Conservation (phyloP, 1,140 invertebrate species). For the Linepithema humile region DNA sequence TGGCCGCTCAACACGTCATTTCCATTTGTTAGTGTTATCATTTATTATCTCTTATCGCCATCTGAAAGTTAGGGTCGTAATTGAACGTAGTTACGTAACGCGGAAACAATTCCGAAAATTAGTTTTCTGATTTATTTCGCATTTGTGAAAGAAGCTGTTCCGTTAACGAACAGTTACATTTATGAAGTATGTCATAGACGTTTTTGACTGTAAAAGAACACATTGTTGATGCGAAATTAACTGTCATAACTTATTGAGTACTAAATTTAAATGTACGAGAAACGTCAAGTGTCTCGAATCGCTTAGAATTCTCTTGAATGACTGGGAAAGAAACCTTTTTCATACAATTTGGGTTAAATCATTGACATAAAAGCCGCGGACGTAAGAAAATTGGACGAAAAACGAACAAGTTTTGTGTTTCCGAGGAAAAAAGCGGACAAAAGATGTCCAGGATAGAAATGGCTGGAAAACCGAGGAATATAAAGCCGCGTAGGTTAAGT, state of each 20-base stretch:
- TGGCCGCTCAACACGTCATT: neutral
- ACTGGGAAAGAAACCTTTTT: neutral
- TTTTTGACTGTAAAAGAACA: neutral
- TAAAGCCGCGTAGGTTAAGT: constrained; percentile 11
- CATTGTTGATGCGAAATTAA: too few relatives aligned
- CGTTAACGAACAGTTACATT: neutral
- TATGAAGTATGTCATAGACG: neutral
- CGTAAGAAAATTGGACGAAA: too few relatives aligned
- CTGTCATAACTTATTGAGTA: too few relatives aligned
- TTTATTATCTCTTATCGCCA: neutral
- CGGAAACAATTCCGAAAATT: neutral
- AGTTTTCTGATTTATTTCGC: neutral
- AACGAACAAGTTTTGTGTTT: too few relatives aligned
- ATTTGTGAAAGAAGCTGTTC: neutral
- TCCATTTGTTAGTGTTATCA: neutral
- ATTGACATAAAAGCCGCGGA: neutral
- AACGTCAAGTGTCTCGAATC: neutral
- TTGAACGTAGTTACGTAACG: neutral
- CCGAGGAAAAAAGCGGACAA: neutral
- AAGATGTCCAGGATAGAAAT: neutral
- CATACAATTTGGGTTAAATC: neutral
- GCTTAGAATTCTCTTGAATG: neutral
- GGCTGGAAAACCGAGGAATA: neutral
- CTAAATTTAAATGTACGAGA: neutral
- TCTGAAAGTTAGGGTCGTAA: neutral